These are phyloP conservation scores for Trichopria drosophilae DNA, from an alignment of 2,888 invertebrate species.

Conservation along the genomic window DNA sequence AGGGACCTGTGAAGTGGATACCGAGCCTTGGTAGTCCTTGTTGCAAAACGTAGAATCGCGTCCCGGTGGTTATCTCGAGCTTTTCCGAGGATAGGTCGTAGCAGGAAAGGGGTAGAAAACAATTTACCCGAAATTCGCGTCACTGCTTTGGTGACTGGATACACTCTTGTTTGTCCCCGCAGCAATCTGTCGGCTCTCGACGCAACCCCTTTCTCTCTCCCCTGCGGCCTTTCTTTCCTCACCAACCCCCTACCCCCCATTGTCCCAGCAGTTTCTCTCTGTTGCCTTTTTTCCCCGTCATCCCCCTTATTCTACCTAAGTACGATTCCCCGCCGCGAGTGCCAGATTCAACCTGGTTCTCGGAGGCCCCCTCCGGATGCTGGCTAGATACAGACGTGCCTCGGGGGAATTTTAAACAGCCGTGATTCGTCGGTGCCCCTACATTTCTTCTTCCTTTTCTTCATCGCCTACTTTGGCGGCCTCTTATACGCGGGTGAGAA, in stretches of 20 bases:
- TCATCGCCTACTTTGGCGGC: no score
- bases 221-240: conserved; percentile 19
- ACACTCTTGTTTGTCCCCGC: conserved; percentile 53
- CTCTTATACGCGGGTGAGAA: no score
- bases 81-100: conserved; percentile 30
- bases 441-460: no score
- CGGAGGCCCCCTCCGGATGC: no score
- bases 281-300: no score
- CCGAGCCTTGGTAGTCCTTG: conserved; percentile 17
- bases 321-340: background rate
- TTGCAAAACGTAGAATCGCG: conserved; percentile 32
- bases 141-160: conserved; percentile 50
- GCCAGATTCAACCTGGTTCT: no score
- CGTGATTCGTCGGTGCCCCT: no score
- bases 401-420: no score
- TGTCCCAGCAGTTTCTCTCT: no score
- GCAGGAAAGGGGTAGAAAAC: conserved; percentile 47
- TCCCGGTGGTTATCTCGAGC: conserved; percentile 31
- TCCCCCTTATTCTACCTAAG: background rate
- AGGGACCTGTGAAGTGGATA: no score
- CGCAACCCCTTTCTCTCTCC: conserved; percentile 44
- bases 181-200: conserved; percentile 52
- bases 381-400: no score
- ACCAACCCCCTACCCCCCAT: conserved; percentile 21
- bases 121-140: conserved; percentile 55